These are phyloP conservation scores for Crematogaster levior DNA, from an alignment of 2,888 invertebrate genomes.

Conservation along the genomic window DNA sequence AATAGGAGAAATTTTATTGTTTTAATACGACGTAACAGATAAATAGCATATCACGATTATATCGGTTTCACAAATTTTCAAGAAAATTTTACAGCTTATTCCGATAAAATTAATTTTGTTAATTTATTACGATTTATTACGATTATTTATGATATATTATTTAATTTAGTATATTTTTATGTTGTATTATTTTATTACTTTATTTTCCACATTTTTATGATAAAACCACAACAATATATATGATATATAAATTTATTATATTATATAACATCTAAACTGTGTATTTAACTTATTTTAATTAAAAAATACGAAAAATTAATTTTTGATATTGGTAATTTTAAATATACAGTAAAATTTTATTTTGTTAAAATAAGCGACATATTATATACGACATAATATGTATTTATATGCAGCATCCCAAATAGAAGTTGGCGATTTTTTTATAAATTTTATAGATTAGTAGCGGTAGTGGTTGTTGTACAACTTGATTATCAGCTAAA, in stretches of 20 bases:
- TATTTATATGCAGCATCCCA: not conserved
- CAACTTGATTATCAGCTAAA: slow-evolving; percentile 73
- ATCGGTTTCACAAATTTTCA: not conserved
- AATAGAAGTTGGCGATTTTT: not conserved
- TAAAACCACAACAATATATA: not conserved
- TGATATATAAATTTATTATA: not conserved
- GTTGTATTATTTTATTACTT: too few species aligned
- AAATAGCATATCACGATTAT: slow-evolving; percentile 7
- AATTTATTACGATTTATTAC: too few species aligned
- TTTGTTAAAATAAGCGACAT: not conserved
- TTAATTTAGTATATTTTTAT: too few species aligned
- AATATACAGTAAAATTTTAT: not conserved
- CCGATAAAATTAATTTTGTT: too few species aligned
- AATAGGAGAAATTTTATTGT: too few species aligned
- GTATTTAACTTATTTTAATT: not conserved
- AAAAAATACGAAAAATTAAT: not conserved
- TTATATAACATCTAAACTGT: not conserved
- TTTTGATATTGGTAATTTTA: not conserved
- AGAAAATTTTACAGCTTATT: not conserved
- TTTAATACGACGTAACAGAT: too few species aligned
- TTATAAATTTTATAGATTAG: slow-evolving; percentile 18
- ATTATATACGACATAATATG: too few species aligned
- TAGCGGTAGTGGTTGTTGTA: slow-evolving; percentile 11
- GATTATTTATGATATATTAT: too few species aligned
- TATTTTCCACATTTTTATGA: not conserved